phyloP scores from a whole-genome alignment of 2,113 vertebrate species.

The Notarius quadriscutis region DNA sequence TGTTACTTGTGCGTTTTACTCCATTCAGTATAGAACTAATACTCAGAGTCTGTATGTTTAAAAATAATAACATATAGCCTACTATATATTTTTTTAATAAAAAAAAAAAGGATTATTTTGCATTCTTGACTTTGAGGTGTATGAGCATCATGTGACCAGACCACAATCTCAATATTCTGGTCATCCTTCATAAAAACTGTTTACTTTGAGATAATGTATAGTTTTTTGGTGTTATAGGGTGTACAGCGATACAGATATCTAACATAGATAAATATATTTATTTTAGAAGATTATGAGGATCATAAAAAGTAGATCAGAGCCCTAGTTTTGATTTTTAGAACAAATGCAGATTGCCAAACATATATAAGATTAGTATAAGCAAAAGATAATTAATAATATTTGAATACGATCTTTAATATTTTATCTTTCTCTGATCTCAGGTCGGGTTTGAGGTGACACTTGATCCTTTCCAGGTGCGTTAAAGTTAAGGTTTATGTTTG shows the following conservation, averaged over 20 bases:
- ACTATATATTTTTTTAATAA: neutral
- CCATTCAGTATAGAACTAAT: neutral
- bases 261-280: neutral
- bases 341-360: neutral
- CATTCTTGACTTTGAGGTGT: neutral
- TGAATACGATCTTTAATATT: neutral
- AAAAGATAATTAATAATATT: neutral
- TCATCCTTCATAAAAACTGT: slow-evolving; percentile 2
- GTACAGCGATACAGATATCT: neutral
- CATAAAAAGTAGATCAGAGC: neutral
- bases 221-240: slow-evolving; percentile 1
- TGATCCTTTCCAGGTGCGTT: neutral
- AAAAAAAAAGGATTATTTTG: neutral
- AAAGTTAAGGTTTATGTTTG: slow-evolving; percentile 66
- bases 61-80: neutral
- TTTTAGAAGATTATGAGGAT: neutral
- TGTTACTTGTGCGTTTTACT: neutral
- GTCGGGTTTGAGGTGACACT: neutral
- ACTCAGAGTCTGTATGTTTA: neutral
- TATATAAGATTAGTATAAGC: neutral
- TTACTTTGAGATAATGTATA: neutral
- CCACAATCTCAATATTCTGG: neutral
- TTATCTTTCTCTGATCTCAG: neutral
- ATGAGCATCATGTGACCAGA: neutral
- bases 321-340: neutral